These are phyloP conservation scores for Acromyrmex heyeri DNA, from an alignment of 1,140 invertebrate genomes.

Conservation along the genomic window DNA sequence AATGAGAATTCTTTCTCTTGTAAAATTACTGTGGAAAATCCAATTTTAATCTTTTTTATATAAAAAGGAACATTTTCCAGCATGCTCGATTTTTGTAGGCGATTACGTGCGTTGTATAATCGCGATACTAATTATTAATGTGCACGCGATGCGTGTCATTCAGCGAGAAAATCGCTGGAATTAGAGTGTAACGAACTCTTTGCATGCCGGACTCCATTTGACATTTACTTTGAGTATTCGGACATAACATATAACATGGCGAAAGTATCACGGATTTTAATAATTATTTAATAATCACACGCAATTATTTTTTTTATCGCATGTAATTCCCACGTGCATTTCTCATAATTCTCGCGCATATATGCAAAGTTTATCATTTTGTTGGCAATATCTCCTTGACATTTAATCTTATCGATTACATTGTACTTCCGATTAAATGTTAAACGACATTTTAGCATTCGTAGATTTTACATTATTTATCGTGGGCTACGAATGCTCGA, in stretches of 20 bases:
- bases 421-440: constrained; percentile 19
- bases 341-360: not conserved
- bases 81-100: not conserved
- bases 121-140: constrained; percentile 56
- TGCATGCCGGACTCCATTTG: constrained; percentile 10
- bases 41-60: not conserved
- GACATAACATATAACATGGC: not conserved
- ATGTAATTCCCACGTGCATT: not conserved
- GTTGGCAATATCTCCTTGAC: constrained; percentile 39
- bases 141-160: constrained; percentile 51
- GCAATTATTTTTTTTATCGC: not conserved
- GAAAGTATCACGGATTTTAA: constrained; percentile 2
- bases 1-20: not conserved
- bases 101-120: constrained; percentile 24
- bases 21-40: not conserved
- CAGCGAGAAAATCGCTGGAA: constrained; percentile 7
- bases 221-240: constrained; percentile 31
- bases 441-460: not conserved
- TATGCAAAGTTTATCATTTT: not conserved
- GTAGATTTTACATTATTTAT: constrained; percentile 12
- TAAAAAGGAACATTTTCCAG: not conserved
- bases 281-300: constrained; percentile 28
- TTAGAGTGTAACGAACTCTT: constrained; percentile 39
- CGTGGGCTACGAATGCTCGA: too few species aligned
- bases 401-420: constrained; percentile 37